These are phyloP conservation scores for Hemicentrotus pulcherrimus DNA, from an alignment of 35 echinoderm and acorn worm species.

Conservation along the genomic window DNA sequence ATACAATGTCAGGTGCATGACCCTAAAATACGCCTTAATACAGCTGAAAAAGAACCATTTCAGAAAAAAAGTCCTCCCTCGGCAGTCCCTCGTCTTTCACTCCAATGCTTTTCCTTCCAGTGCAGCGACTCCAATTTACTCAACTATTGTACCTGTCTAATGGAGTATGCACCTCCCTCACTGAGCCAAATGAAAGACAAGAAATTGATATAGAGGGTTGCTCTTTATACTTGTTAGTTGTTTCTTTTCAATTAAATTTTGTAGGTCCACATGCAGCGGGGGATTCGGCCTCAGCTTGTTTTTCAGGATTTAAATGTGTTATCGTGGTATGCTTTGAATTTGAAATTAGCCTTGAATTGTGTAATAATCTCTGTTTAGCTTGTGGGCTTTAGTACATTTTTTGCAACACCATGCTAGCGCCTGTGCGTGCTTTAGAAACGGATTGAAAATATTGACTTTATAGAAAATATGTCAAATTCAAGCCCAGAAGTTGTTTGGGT, in stretches of 20 bases:
- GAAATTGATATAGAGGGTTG: neutral
- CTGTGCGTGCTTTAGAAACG: neutral
- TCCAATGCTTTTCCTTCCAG: neutral
- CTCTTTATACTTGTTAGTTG: neutral
- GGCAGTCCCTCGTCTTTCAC: neutral
- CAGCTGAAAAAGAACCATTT: neutral
- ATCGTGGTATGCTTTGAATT: neutral
- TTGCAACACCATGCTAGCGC: neutral
- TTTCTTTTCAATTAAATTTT: neutral
- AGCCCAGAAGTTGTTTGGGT: neutral
- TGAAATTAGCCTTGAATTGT: neutral
- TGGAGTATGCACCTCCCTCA: neutral
- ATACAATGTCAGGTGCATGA: neutral
- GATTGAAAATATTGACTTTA: neutral
- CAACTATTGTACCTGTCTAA: neutral
- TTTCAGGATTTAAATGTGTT: neutral
- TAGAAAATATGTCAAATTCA: neutral
- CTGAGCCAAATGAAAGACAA: neutral
- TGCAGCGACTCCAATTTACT: neutral
- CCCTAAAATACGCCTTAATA: neutral
- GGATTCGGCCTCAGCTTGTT: neutral
- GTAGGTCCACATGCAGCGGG: neutral
- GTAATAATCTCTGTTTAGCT: neutral
- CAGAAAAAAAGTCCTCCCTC: no score
- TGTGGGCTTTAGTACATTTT: neutral